Conservation (phyloP, 2,797 vertebrate species). For the Anguilla megastoma region DNA sequence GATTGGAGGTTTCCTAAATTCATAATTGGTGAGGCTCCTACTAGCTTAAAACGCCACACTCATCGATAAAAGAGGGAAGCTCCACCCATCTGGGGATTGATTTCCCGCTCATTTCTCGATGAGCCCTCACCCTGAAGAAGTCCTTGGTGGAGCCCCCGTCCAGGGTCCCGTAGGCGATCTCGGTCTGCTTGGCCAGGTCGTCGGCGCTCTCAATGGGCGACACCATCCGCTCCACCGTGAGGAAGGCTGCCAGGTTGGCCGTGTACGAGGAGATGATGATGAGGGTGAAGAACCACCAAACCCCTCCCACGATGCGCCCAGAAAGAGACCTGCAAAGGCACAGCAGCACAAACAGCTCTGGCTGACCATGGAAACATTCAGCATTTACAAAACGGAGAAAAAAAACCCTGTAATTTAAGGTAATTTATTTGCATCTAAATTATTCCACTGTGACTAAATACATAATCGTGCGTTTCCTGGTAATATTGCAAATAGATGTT, state of each 20-base stretch:
- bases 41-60: neutral
- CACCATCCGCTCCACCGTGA: constrained; percentile 97
- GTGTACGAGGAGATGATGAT: constrained; percentile 99
- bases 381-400: neutral
- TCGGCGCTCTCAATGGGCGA: constrained; percentile 95
- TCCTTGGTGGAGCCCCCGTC: constrained; percentile 96
- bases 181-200: constrained; percentile 95
- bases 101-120: neutral
- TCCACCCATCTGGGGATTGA: neutral
- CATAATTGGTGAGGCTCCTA: neutral
- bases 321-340: constrained; percentile 70
- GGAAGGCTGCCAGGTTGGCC: constrained; percentile 96
- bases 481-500: neutral
- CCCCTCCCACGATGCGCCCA: constrained; percentile 90
- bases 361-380: neutral
- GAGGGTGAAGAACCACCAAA: constrained; percentile 99
- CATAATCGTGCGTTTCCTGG: neutral
- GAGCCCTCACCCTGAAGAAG: constrained; percentile 87
- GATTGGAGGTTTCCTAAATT: too few species aligned
- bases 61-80: neutral
- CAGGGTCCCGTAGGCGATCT: constrained; percentile 93
- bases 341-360: neutral
- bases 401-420: too few species aligned
- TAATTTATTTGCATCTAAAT: too few species aligned
- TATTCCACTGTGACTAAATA: too few species aligned